Conservation (phyloP, 2,113 vertebrate genomes). For the Petrocephalus zakoni region DNA sequence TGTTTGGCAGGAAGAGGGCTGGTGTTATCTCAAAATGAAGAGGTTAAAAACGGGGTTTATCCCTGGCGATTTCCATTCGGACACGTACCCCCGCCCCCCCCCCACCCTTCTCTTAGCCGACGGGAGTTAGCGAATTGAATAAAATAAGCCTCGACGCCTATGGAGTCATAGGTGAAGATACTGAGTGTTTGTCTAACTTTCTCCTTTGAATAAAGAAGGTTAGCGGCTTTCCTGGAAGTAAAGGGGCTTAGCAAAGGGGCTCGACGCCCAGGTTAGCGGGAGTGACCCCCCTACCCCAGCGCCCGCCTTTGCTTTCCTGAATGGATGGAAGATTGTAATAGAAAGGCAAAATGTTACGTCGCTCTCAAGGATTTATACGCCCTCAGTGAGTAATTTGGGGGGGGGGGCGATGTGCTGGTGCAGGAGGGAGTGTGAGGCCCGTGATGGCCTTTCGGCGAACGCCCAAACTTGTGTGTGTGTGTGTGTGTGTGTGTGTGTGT, state of each 20-base stretch:
- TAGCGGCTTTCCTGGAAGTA: conserved; percentile 26
- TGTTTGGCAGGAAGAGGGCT: neutral
- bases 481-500: too few species aligned
- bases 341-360: conserved; percentile 13
- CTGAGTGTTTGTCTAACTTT: conserved; percentile 26
- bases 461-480: too few species aligned
- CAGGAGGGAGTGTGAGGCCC: conserved; percentile 47
- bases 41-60: conserved; percentile 10
- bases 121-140: neutral
- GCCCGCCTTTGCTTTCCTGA: conserved; percentile 5
- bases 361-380: conserved; percentile 41
- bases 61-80: neutral
- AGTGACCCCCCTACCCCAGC: conserved; percentile 12
- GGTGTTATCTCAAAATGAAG: neutral
- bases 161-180: conserved; percentile 19
- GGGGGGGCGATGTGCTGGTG: conserved; percentile 48
- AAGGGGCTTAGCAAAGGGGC: conserved; percentile 33
- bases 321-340: conserved; percentile 27
- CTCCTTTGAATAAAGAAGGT: conserved; percentile 45
- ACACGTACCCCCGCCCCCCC: neutral
- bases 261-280: conserved; percentile 47
- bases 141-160: neutral
- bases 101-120: neutral
- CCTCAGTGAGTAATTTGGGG: conserved; percentile 34
- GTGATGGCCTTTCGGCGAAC: neutral